These are phyloP conservation scores for Amyelois transitella DNA, from an alignment of 1,140 invertebrate genomes.

Conservation along the genomic window DNA sequence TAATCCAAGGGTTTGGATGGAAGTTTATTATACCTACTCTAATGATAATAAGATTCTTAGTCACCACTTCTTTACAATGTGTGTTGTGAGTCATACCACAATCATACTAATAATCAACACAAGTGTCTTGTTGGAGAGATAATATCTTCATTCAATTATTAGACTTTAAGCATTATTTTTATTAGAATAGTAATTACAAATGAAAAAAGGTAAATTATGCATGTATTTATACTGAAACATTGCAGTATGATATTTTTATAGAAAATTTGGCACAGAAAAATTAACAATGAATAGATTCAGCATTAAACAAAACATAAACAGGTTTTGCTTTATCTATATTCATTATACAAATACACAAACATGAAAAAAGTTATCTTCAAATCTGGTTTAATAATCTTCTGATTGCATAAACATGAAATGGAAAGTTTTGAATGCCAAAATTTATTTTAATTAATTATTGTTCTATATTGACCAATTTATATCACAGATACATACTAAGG, in stretches of 20 bases:
- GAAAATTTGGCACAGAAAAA: not conserved
- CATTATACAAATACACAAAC: not conserved
- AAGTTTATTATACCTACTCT: not conserved
- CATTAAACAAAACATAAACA: not conserved
- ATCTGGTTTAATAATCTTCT: not conserved
- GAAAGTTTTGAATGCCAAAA: not conserved
- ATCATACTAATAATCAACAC: no score
- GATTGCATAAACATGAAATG: not conserved
- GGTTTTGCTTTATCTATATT: not conserved
- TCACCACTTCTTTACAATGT: not conserved
- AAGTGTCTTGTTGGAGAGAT: not conserved
- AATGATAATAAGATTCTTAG: not conserved
- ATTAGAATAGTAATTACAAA: no score
- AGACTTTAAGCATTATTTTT: no score
- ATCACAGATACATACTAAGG: constrained; percentile 42
- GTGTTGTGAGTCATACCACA: not conserved
- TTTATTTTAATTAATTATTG: not conserved
- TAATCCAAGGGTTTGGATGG: not conserved
- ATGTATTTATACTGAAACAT: not conserved
- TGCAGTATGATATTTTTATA: not conserved
- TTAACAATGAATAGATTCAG: not conserved
- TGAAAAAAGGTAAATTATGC: no score
- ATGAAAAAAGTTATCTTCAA: not conserved
- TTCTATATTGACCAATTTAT: constrained; percentile 8
- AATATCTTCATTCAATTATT: not conserved